These are phyloP conservation scores for Linnaemya tessellans DNA, from an alignment of 2,888 invertebrate species.

Conservation along the genomic window DNA sequence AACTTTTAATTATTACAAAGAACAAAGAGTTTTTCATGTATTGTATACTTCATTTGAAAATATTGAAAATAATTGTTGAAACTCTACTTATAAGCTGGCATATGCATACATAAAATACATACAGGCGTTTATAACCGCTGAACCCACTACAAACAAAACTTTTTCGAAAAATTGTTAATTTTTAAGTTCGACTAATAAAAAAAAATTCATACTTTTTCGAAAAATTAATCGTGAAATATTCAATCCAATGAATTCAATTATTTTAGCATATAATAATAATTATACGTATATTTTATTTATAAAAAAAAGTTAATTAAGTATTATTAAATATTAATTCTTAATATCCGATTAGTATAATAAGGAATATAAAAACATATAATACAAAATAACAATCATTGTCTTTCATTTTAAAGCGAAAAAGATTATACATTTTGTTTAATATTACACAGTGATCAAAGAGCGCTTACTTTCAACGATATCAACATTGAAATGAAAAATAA, in stretches of 20 bases:
- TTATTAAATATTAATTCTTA: conserved; percentile 4
- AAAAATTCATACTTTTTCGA: no score
- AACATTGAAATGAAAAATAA: not conserved
- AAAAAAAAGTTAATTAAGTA: conserved; percentile 20
- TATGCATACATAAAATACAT: no score
- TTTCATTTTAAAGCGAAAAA: conserved; percentile 11
- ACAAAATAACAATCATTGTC: conserved; percentile 4
- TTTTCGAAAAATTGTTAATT: no score
- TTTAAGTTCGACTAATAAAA: no score
- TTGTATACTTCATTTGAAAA: conserved; percentile 42
- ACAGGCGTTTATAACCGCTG: no score
- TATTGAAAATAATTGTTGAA: no score
- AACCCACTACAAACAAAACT: no score
- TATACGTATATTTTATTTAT: not conserved
- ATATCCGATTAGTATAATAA: not conserved
- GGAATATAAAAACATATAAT: conserved; percentile 4
- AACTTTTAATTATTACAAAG: not conserved
- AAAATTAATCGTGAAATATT: no score
- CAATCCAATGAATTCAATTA: no score
- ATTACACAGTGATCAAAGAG: not conserved
- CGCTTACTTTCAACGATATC: not conserved
- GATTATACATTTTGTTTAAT: not conserved
- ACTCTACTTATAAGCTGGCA: no score
- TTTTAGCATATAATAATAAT: not conserved
- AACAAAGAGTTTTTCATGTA: conserved; percentile 23